Base-by-base conservation (phyloP, 2,888 invertebrate genomes). In the Caenorhabditis sinica region DNA sequence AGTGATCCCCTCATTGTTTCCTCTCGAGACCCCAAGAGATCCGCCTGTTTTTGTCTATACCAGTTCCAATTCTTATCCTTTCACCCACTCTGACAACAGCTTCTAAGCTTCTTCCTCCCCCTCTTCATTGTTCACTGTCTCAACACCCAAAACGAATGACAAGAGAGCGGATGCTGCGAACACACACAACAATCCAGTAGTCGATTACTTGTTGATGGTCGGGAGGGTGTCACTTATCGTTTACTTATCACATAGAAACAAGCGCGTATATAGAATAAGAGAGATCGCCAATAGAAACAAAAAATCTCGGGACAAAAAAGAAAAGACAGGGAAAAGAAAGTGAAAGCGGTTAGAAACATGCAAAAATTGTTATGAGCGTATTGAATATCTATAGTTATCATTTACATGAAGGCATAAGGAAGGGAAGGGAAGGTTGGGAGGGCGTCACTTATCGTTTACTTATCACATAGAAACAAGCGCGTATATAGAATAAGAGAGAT, bases 401-500 rank as follows among this genome's bases (percentile, higher is more conserved):
- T 76, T n/a, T 6, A 66, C 28, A 43, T 33, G 40, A 56, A 40
- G 68, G 51, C 20, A 60, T 58, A 36, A 76, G 53, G 40, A 6
- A 25, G 60, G 36, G 25, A 33, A 51, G 20, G 23, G 66, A 40
- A 11, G 40, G 40, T 40, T 13, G 40, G 40, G 13, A 2, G 11
- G 72, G 72, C 68, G 81, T 69, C 81, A 74, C 74, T 74, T 82
- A 82, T 82, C 81, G 69, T 69, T 74, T 82, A 73, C 69, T 82
- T 74, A 69, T 82, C 82, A 75, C 69, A 71, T 71, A 63, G 61
- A 63, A 51, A 75, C 63, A 71, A 61, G 75, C 66, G 56, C 61
- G 43, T 40, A 40, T 20, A 43, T 11, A 36, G 36, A 58, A 30
- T 30, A 30, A 61, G 33, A 63, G 74, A 82, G 61, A 75, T 71